Conservation (phyloP, 2,113 vertebrate genomes). For the Paedocypris sp. region DNA sequence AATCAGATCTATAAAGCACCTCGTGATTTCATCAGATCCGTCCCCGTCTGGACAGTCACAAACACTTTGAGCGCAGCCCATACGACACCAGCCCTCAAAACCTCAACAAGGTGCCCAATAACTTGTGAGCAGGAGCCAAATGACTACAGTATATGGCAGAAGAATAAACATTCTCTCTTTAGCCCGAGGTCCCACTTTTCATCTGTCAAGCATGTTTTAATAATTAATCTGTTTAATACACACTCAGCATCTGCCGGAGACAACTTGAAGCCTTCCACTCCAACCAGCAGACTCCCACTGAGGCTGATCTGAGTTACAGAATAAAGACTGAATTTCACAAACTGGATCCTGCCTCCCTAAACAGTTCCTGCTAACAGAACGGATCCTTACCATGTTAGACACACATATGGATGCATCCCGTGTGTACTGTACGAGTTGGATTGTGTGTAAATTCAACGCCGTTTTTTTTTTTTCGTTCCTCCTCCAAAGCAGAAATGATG, state of each 20-base stretch:
- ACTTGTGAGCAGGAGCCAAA: conserved; percentile 58
- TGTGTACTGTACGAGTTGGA: conserved; percentile 36
- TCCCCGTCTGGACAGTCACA: conserved; percentile 27
- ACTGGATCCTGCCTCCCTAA: conserved; percentile 50
- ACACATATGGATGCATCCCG: conserved; percentile 31
- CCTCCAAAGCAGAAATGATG: conserved; percentile 61
- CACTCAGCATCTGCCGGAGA: conserved; percentile 66
- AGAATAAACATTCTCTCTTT: conserved; percentile 68
- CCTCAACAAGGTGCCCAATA: conserved; percentile 53
- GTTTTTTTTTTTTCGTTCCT: too few species aligned
- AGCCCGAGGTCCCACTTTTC: conserved; percentile 66
- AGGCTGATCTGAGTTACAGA: conserved; percentile 53
- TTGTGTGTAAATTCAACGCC: conserved; percentile 63
- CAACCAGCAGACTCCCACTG: conserved; percentile 58
- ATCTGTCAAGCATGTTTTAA: conserved; percentile 72
- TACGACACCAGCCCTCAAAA: conserved; percentile 39
- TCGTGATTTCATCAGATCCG: conserved; percentile 16
- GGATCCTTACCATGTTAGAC: conserved; percentile 28
- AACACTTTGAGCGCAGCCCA: conserved; percentile 26
- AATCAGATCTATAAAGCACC: conserved; percentile 11
- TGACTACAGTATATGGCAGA: conserved; percentile 64
- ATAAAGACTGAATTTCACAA: conserved; percentile 53
- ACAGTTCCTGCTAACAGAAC: conserved; percentile 18
- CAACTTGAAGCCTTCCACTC: conserved; percentile 59
- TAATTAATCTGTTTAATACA: conserved; percentile 72